Percentiles rank a stretch among this genome's conserved stretches.
These are phyloP conservation scores for Sweltsa coloradensis DNA, from an alignment of 1,140 invertebrate species.

Conservation along the genomic window DNA sequence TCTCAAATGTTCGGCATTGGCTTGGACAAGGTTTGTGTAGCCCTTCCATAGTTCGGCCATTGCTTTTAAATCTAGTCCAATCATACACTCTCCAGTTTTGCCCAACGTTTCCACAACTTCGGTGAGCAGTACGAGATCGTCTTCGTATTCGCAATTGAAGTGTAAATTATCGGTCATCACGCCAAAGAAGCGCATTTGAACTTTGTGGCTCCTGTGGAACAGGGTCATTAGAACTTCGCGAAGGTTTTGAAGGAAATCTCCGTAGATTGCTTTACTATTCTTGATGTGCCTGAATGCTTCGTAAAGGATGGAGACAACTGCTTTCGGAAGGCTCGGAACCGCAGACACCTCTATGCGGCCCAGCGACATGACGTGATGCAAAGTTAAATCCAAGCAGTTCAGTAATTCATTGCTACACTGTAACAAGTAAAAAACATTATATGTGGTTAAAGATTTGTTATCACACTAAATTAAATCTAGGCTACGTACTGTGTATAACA, in stretches of 20 bases:
- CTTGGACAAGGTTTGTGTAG: slow-evolving; percentile 5
- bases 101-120: slow-evolving; percentile 7
- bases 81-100: slow-evolving; percentile 3
- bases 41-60: slow-evolving; percentile 12
- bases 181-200: slow-evolving; percentile 6
- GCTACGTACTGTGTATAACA: no score
- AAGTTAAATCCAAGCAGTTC: no score
- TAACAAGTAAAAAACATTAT: no score
- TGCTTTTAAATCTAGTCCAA: slow-evolving; percentile 10
- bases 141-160: slow-evolving; percentile 4
- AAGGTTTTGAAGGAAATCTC: slow-evolving; percentile 1
- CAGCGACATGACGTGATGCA: no score
- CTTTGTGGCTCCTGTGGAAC: slow-evolving; percentile 6
- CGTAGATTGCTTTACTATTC: slow-evolving; percentile 10
- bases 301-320: neutral
- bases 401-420: no score
- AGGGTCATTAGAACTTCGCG: neutral
- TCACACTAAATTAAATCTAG: no score
- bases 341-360: no score
- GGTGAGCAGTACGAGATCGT: neutral
- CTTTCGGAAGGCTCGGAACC: slow-evolving; percentile 5
- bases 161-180: slow-evolving; percentile 2
- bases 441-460: no score
- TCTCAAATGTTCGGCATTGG: slow-evolving; percentile 11
- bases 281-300: slow-evolving; percentile 9